Conservation (phyloP, 2,888 invertebrate species). For the Caenorhabditis sp. region DNA sequence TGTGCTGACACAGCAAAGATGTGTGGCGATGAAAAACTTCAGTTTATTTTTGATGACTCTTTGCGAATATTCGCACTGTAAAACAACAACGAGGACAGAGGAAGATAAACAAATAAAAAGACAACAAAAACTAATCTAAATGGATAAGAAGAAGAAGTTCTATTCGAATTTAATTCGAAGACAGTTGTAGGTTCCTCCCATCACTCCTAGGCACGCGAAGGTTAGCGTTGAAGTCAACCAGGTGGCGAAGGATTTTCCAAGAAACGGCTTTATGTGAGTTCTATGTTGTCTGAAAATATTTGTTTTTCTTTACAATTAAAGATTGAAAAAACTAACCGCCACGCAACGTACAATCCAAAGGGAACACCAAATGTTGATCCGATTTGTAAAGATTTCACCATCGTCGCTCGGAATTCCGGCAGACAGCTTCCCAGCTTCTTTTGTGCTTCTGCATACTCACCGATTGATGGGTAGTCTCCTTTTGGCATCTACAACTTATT, state of each 20-base stretch:
- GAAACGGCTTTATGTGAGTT: slow-evolving; percentile 62
- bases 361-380: slow-evolving; percentile 74
- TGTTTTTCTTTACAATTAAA: not conserved
- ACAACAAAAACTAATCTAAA: slow-evolving; percentile 11
- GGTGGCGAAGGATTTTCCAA: slow-evolving; percentile 70
- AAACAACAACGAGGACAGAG: slow-evolving; percentile 10
- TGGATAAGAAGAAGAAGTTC: not conserved
- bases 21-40: slow-evolving; percentile 29
- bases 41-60: slow-evolving; percentile 19
- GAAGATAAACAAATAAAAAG: not conserved
- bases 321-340: slow-evolving; percentile 28
- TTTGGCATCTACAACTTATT: slow-evolving; percentile 61
- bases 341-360: slow-evolving; percentile 75
- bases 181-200: slow-evolving; percentile 74
- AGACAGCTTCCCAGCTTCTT: slow-evolving; percentile 73
- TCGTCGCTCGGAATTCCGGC: slow-evolving; percentile 73
- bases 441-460: slow-evolving; percentile 76
- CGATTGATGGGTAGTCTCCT: slow-evolving; percentile 71
- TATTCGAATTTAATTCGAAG: slow-evolving; percentile 67
- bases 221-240: slow-evolving; percentile 71
- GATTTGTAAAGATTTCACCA: slow-evolving; percentile 70
- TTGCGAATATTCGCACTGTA: not conserved
- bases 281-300: slow-evolving; percentile 67
- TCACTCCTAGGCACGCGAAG: slow-evolving; percentile 70
- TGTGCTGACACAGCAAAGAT: slow-evolving; percentile 28